Evolutionary conservation across 2,888 invertebrate species (phyloP).

Genomic region (Drosophila pseudotalamancana): DNA sequence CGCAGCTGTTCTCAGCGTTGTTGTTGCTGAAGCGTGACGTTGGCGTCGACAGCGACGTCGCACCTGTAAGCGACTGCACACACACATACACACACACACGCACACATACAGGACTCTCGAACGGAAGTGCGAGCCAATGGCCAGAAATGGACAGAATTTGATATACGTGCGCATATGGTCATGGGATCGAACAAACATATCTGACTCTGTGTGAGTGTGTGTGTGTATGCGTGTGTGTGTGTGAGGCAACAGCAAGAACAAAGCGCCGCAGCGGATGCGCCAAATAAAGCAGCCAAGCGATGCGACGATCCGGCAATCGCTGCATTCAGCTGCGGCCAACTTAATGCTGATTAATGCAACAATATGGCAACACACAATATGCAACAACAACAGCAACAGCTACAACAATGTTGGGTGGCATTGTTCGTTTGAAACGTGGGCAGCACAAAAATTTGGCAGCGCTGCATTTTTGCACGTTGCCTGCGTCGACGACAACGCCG

Average conservation of each 20-base stretch:
- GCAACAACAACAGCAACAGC: conserved; percentile 18
- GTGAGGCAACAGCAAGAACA: conserved; percentile 31
- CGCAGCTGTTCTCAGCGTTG: conserved; percentile 57
- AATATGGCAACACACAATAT: conserved; percentile 29
- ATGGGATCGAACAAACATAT: conserved; percentile 42
- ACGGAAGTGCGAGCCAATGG: conserved; percentile 75
- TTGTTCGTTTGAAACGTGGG: conserved; percentile 23
- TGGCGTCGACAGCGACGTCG: conserved; percentile 9
- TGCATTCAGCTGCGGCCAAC: conserved; percentile 38
- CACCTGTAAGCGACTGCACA: conserved; percentile 51
- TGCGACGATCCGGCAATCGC: conserved; percentile 39
- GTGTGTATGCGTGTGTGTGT: conserved; percentile 3
- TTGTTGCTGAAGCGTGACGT: conserved; percentile 34
- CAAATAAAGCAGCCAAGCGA: conserved; percentile 60
- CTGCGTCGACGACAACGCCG: not conserved
- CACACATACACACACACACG: conserved; percentile 5
- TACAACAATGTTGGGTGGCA: not conserved
- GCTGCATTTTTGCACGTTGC: conserved; percentile 70
- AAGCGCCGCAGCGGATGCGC: conserved; percentile 68
- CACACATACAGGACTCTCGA: conserved; percentile 41
- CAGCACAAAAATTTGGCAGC: conserved; percentile 60
- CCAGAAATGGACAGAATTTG: conserved; percentile 69
- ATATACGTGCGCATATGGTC: conserved; percentile 54
- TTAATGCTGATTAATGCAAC: conserved; percentile 48
- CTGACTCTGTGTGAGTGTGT: not conserved